Base-by-base conservation (phyloP, 2,113 vertebrate species). In the Grus americana region DNA sequence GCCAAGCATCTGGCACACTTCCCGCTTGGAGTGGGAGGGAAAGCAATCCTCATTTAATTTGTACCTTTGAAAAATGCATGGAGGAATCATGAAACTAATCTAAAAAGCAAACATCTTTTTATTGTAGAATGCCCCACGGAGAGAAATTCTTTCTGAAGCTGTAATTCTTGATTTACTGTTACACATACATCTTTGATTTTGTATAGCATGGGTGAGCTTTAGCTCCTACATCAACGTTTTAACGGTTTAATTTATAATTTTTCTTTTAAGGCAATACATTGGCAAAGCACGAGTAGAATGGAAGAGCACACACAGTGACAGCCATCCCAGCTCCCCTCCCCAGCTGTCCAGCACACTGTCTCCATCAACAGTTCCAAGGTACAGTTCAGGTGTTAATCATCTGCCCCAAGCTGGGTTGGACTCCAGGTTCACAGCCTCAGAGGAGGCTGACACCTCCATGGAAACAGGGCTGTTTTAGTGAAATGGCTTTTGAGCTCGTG, bases 331-430 rank as follows among this genome's bases (percentile, higher is more conserved):
- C 4, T 42, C 12, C 26, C 40, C 23, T 32, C 13, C 57, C 68
- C 24, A 3, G 52, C 63, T 29, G 26, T 7, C 65, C 5, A 1
- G 21, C 50, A 23, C 26, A 3, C 0, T 0, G 3, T 10, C 74
- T 50, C 72, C 11, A 18, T 1, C 0, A 0, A 16, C 44, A 44
- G 57, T 3, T 54, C 44, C 46, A 54, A 75, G 81, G 67, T 62
- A 40, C 0, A 1, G 24, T 5, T 82, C 57, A 27, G 82, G 76
- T 54, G 40, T 32, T 14, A 26, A 65, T 12, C 30, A 12, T 7
- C 44, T 32, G 57, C 71, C 66, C 27, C 36, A 7, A 3, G 42
- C 30, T 26, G 55, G 42, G 36, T 4, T 40, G 76, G 26, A 14
- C 44, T 68, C 58, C 26, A 12, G 22, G 12, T 40, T 17, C 62